Evolutionary conservation across 2,797 vertebrate genomes (phyloP), one percentile per base, ranked within the genome.

Genomic region (Allobates femoralis): DNA sequence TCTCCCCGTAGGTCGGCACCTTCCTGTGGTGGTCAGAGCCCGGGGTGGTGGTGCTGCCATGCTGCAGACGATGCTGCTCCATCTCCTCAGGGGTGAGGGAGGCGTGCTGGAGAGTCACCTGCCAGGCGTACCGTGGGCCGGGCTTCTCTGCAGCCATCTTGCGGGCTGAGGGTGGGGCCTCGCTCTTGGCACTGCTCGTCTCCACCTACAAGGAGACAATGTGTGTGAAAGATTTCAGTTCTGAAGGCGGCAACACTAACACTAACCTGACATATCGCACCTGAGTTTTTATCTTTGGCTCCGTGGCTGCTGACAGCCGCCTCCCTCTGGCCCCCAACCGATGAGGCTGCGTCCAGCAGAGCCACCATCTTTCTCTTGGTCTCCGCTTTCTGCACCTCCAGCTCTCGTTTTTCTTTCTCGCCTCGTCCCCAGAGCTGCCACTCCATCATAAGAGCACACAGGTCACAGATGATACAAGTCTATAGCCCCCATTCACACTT

Each of bases 281-380:
- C 3, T 3, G 37, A 3, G 3, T 3, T 11, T 1, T 37, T 30
- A 89, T 84, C 85, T 66, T 60, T 67, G 37, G 74, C 86, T 87
- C 85, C 51, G 26, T 87, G 83, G 67, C 34, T 67, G 50, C 41
- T 18, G 32, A 23, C 23, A 18, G 11, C 26, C n/a, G 2, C 37
- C 46, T 58, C 73, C 8, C 23, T 30, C 50, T 34, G 32, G 19
- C 26, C 91, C 58, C 95, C 93, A 19, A 90, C 90, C 0, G 94
- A 92, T 11, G 91, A 90, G 11, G 94, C 94, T 26, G 95, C 94
- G 11, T 90, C 89, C 74, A 99, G 94, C 85, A 99, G 92, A 83
- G 94, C 94, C 6, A 93, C 93, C 95, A 99, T 98, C 92, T 97
- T 99, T 88, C 84, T 92, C 41, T 93, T 94, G 0, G 90, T 99